A percentile compares a stretch with the other conserved stretches of the same genome.
phyloP scores from a whole-genome alignment of 2,797 vertebrate genomes.

The Onychomys torridus region DNA sequence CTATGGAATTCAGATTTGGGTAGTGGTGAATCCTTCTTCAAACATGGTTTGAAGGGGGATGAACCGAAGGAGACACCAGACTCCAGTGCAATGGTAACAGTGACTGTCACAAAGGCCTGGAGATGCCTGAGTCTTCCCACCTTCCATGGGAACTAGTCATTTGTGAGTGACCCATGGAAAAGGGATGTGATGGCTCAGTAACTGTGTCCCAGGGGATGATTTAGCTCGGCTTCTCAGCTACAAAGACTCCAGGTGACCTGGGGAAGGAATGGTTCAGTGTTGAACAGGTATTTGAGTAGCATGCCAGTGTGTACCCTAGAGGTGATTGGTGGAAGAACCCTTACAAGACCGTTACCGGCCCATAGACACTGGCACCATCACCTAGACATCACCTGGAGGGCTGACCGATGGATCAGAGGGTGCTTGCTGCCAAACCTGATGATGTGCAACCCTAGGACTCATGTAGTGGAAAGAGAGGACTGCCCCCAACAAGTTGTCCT shows the following conservation, averaged over 20 bases:
- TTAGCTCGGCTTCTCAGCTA: neutral
- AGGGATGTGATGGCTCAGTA: neutral
- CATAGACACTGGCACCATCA: neutral
- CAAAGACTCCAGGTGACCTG: neutral
- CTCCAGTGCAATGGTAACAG: neutral
- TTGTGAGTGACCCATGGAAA: neutral
- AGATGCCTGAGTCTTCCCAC: no score
- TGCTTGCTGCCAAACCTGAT: neutral
- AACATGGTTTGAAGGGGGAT: neutral
- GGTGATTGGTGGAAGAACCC: neutral
- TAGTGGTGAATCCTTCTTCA: neutral
- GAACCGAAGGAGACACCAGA: neutral
- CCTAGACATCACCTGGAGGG: neutral
- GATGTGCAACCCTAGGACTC: neutral
- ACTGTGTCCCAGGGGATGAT: neutral
- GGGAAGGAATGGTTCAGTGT: neutral
- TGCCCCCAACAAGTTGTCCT: neutral
- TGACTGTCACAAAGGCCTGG: neutral
- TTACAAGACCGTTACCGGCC: neutral
- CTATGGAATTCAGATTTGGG: neutral
- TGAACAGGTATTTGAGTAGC: neutral
- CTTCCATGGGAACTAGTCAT: neutral
- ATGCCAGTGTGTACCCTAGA: neutral
- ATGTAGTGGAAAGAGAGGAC: neutral
- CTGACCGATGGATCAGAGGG: neutral